phyloP scores from a whole-genome alignment of 2,113 vertebrate species.

The Pterocles orientalis region DNA sequence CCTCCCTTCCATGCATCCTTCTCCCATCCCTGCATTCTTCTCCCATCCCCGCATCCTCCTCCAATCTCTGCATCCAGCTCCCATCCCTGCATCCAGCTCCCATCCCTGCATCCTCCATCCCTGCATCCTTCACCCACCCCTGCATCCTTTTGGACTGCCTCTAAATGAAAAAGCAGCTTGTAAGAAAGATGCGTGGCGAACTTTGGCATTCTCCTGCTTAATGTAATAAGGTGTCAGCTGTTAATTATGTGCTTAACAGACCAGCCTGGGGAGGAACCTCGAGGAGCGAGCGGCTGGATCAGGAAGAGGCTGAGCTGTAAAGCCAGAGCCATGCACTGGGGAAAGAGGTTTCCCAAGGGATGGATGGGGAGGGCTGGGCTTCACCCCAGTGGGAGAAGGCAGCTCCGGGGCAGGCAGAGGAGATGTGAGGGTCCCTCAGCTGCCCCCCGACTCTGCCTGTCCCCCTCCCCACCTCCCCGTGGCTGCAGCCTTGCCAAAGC shows the following conservation, averaged over 20 bases:
- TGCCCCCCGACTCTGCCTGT: background rate
- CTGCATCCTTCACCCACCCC: background rate
- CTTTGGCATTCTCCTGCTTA: background rate
- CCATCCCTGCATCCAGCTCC: too few relatives aligned
- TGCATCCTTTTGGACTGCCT: background rate
- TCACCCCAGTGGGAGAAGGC: background rate
- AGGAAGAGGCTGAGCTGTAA: background rate
- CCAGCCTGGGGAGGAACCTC: background rate
- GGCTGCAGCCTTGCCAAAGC: background rate
- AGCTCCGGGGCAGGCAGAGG: background rate
- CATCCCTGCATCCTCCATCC: too few relatives aligned
- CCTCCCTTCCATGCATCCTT: too few relatives aligned
- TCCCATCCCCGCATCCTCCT: too few relatives aligned
- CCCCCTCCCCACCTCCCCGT: background rate
- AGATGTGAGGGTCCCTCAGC: background rate
- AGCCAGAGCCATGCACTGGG: rapidly evolving
- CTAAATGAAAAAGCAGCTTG: background rate
- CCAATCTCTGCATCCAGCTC: too few relatives aligned
- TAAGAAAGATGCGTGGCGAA: background rate
- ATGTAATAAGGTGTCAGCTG: background rate
- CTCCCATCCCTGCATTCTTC: too few relatives aligned
- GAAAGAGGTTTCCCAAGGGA: background rate
- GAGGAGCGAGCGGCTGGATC: background rate
- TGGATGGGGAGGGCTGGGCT: background rate
- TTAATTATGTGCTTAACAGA: background rate